phyloP scores from a whole-genome alignment of 2,888 invertebrate genomes.

The Thelaira solivaga region DNA sequence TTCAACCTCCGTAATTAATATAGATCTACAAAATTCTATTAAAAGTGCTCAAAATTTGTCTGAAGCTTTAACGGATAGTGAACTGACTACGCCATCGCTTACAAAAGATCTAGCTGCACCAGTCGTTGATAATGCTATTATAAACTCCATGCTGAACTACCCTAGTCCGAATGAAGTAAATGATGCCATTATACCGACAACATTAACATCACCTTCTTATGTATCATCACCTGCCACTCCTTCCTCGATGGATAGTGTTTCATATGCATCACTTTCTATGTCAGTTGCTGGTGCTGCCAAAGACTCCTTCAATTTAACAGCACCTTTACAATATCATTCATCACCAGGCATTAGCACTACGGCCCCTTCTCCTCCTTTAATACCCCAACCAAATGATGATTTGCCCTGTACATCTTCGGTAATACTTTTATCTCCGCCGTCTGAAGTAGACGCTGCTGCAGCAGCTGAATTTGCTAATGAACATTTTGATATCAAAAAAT shows the following conservation, averaged over 20 bases:
- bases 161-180: constrained; percentile 58
- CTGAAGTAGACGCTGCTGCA: constrained; percentile 47
- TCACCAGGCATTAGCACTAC: constrained; percentile 17
- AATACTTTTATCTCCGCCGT: constrained; percentile 45
- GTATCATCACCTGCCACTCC: background rate
- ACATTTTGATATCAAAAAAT: constrained; percentile 69
- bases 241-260: constrained; percentile 5
- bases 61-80: background rate
- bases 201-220: constrained; percentile 24
- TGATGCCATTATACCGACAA: background rate
- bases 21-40: background rate
- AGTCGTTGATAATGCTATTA: constrained; percentile 66
- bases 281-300: background rate
- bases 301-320: constrained; percentile 33
- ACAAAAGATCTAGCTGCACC: background rate
- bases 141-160: constrained; percentile 69
- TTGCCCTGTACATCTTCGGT: constrained; percentile 67
- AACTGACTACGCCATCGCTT: background rate
- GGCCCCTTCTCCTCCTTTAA: background rate
- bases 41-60: background rate
- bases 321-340: constrained; percentile 33
- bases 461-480: constrained; percentile 57
- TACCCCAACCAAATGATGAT: constrained; percentile 56
- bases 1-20: background rate
- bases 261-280: constrained; percentile 32